Evolutionary conservation across 92 coral and sea anemone species (phyloP), one percentile per base, ranked within the genome.

Genomic region (Parazoanthus atlanticus): DNA sequence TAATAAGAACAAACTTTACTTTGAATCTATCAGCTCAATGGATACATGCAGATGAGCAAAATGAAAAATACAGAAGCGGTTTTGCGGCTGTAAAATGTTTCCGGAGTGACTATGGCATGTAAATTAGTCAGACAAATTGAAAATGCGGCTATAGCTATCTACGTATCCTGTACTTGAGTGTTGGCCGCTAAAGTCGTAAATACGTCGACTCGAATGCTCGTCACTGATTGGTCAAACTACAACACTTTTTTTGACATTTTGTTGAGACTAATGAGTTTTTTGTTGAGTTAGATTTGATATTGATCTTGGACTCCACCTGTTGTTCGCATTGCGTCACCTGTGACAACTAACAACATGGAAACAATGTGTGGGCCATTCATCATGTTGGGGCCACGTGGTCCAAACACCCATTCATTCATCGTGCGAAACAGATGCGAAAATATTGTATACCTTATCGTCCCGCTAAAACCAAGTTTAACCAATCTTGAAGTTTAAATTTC

Each of bases 181-280:
- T 61, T 77, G 32, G 64, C 58, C 40, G 1, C 29, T 40, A 16
- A 8, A 41, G 15, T 9, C 79, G 40, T 34, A 36, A 25, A 38
- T 46, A 52, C 58, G 19, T 30, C 38, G 40, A 28, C 21, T 74
- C 9, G 12, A 33, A 36, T 38, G n/a, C 12, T 17, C 8, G 9
- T 32, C 52, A 75, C 79, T 80, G 85, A 49, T 80, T 80, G 85
- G 85, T 34, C 85, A 81, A 72, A 40, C 26, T 32, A 33, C 31
- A 19, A 61, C 40, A 34, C 0, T 32, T 43, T 81, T 64, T 33
- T 58, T 81, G 31, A 36, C 25, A 52, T 41, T 75, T 75, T 36
- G 85, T 61, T 58, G 47, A 26, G 28, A 77, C 17, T 30, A 81
- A 58, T 81, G 61, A 61, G 52, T 13, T 23, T 16, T 80, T 81